These are phyloP conservation scores for Drosophila lacteicornis DNA, from an alignment of 1,140 invertebrate species.

Conservation along the genomic window DNA sequence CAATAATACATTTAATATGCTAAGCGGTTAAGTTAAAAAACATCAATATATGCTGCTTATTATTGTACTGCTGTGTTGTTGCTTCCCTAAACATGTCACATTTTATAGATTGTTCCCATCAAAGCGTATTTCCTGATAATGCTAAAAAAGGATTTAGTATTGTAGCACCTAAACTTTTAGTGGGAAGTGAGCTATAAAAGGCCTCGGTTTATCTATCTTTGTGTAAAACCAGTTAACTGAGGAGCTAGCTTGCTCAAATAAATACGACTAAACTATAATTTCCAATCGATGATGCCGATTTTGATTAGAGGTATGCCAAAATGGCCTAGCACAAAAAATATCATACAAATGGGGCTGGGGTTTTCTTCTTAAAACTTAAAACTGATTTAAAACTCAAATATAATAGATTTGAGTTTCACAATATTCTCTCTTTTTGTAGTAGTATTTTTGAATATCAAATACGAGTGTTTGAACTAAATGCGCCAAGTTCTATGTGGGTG, in stretches of 20 bases:
- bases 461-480: slow-evolving; percentile 55
- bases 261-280: slow-evolving; percentile 50
- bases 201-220: slow-evolving; percentile 14
- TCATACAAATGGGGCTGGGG: slow-evolving; percentile 48
- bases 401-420: slow-evolving; percentile 10
- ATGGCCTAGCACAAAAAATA: slow-evolving; percentile 48
- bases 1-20: slow-evolving; percentile 45
- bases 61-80: slow-evolving; percentile 36
- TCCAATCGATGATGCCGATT: slow-evolving; percentile 39
- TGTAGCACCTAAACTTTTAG: slow-evolving; percentile 1
- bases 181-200: slow-evolving; percentile 11
- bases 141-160: slow-evolving; percentile 19
- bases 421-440: background rate
- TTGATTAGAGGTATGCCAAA: slow-evolving; percentile 58
- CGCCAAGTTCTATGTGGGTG: slow-evolving; percentile 5
- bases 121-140: slow-evolving; percentile 32
- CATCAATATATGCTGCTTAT: slow-evolving; percentile 24
- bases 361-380: slow-evolving; percentile 5
- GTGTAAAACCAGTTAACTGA: slow-evolving; percentile 34
- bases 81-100: slow-evolving; percentile 77
- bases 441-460: slow-evolving; percentile 47
- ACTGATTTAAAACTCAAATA: slow-evolving; percentile 12
- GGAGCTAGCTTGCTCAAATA: slow-evolving; percentile 51
- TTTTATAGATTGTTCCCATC: slow-evolving; percentile 29
- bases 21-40: slow-evolving; percentile 41